Conservation (phyloP, 2,888 invertebrate species). For the Agelastica alni region DNA sequence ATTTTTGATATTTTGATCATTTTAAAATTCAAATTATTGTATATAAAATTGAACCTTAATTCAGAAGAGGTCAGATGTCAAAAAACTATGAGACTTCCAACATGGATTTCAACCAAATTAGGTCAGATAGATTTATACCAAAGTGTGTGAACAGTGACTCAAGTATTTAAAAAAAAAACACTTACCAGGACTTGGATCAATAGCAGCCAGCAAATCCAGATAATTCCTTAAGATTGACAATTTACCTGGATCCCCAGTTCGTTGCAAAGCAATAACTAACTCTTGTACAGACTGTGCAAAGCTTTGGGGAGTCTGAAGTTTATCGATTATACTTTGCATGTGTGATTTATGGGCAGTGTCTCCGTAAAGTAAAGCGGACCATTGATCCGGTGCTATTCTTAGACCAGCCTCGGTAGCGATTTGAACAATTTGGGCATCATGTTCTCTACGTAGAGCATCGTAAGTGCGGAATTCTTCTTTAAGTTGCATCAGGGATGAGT, state of each 20-base stretch:
- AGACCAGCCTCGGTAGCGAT: slow-evolving; percentile 97
- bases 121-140: no score
- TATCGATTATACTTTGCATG: slow-evolving; percentile 93
- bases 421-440: slow-evolving; percentile 98
- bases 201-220: slow-evolving; percentile 81
- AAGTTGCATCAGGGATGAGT: slow-evolving; percentile 96
- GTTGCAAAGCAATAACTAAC: slow-evolving; percentile 84
- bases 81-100: no score
- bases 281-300: slow-evolving; percentile 92
- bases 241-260: slow-evolving; percentile 86
- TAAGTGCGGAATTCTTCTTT: slow-evolving; percentile 97
- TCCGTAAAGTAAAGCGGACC: slow-evolving; percentile 95
- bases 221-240: slow-evolving; percentile 76
- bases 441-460: slow-evolving; percentile 89
- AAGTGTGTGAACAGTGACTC: no score
- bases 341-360: slow-evolving; percentile 95
- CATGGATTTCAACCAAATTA: no score
- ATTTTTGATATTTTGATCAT: no score
- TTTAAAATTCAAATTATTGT: no score
- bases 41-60: no score
- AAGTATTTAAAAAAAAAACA: no score
- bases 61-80: no score
- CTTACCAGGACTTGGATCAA: slow-evolving; percentile 82
- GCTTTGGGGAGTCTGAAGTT: slow-evolving; percentile 91
- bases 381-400: slow-evolving; percentile 96